Percentiles rank a stretch among this genome's conserved stretches.
Conservation (phyloP, 2,888 invertebrate genomes). For the Merodon equestris region DNA sequence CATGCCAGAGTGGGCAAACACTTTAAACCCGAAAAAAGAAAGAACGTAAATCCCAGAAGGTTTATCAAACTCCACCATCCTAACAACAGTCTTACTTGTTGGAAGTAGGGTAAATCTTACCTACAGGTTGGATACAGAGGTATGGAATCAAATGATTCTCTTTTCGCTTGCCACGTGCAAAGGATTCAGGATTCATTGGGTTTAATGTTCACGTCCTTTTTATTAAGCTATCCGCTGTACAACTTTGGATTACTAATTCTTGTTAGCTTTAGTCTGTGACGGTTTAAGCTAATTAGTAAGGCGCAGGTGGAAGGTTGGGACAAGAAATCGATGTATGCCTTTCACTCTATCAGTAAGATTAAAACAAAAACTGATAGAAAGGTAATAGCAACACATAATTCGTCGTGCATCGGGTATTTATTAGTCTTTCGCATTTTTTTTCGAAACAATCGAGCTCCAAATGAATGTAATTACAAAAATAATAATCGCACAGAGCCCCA, state of each 20-base stretch:
- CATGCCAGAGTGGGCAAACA: slow-evolving; percentile 65
- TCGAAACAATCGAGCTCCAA: too few species aligned
- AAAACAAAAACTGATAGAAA: too few species aligned
- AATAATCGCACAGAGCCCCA: too few species aligned
- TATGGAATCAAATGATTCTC: slow-evolving; percentile 33
- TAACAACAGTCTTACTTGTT: slow-evolving; percentile 33
- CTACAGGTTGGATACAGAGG: slow-evolving; percentile 39
- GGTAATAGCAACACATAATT: too few species aligned
- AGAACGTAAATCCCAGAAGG: slow-evolving; percentile 55
- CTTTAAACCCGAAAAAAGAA: slow-evolving; percentile 57
- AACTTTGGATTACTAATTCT: slow-evolving; percentile 78
- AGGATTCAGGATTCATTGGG: slow-evolving; percentile 57
- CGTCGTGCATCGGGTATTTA: too few species aligned
- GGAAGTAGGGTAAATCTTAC: slow-evolving; percentile 11
- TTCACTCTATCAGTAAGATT: too few species aligned
- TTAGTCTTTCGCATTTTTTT: too few species aligned
- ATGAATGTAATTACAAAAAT: too few species aligned
- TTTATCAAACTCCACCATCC: slow-evolving; percentile 60
- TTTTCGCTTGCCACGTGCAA: slow-evolving; percentile 34
- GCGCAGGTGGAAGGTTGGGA: slow-evolving; percentile 21
- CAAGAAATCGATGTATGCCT: too few species aligned
- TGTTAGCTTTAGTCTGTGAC: slow-evolving; percentile 21
- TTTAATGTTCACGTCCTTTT: slow-evolving; percentile 76
- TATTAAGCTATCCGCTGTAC: slow-evolving; percentile 77
- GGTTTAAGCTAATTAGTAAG: slow-evolving; percentile 33